Base-by-base conservation (phyloP, 2,797 vertebrate genomes). In the Streptopelia turtur region DNA sequence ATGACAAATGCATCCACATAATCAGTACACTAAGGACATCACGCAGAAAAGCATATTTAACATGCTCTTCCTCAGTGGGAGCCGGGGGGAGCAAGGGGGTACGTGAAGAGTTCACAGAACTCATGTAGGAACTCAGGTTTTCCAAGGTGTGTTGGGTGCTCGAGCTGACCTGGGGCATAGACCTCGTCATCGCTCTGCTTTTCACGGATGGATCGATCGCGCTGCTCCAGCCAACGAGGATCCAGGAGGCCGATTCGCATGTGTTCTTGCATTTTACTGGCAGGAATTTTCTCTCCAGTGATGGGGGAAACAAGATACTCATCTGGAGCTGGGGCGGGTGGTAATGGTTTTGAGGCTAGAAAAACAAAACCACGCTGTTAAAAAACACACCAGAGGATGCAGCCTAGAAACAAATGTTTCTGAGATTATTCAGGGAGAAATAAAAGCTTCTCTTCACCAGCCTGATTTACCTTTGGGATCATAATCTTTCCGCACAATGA, bases 221-320 rank as follows among this genome's bases (percentile, higher is more conserved):
- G 98, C 97, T 99, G 99, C 97, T 99, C 99, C 95, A 99, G 95
- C 99, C 99, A 99, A 53, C 99, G 99, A 0, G 99, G 99, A 91
- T 99, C 99, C 92, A 99, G 98, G 45, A 99, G 98, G 27, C 99
- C 99, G 11, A 99, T 99, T 22, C 99, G 98, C 99, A 99, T 99
- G 97, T 99, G 99, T 76, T 99, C 99, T 91, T 99, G 99, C 99
- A 99, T 99, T 97, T 99, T 99, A 96, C 99, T 99, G 96, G 99
- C 99, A 13, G 98, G 99, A 85, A 99, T 99, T 96, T 99, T 99
- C 97, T 99, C 99, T 28, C 99, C 99, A 33, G 99, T 99, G 95
- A 99, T 99, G 81, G 99, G 99, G 31, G 99, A 99, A 89, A 99
- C 99, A 6, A 99, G 99, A 95, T 99, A 99, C 75, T 99, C 99